These are phyloP conservation scores for Phylloscopus trochiloides DNA, from an alignment of 2,113 vertebrate genomes.

Conservation along the genomic window DNA sequence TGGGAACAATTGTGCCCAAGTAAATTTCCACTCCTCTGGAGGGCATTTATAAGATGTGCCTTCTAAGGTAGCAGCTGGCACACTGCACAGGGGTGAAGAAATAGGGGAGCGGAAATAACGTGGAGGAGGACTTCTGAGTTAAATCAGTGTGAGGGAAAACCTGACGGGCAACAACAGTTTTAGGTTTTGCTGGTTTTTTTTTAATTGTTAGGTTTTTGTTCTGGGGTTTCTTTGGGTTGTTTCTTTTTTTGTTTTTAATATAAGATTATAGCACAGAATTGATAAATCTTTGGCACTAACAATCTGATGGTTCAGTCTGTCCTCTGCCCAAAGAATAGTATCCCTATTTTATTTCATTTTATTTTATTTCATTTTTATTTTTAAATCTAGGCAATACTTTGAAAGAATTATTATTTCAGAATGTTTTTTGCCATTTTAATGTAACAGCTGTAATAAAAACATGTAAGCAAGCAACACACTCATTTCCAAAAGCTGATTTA, in stretches of 20 bases:
- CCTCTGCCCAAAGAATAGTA: neutral
- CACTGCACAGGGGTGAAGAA: neutral
- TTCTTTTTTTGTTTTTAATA: neutral
- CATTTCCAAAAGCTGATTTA: neutral
- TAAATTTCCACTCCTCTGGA: slow-evolving; percentile 37
- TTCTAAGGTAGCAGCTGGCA: neutral
- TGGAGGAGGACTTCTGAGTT: neutral
- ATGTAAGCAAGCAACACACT: neutral
- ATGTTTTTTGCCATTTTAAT: neutral
- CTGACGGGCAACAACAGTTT: neutral
- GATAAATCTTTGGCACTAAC: neutral
- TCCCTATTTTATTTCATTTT: neutral
- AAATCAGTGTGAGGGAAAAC: neutral
- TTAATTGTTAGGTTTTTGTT: neutral
- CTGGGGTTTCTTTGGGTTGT: neutral
- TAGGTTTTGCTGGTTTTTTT: neutral
- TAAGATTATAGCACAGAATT: neutral
- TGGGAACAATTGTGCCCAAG: neutral
- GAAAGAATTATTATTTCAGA: neutral
- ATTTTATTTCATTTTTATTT: neutral
- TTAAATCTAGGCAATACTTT: neutral
- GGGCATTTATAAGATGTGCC: neutral
- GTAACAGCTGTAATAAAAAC: neutral
- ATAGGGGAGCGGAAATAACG: neutral
- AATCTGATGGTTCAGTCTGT: neutral